Conservation (phyloP, 2,888 invertebrate genomes). For the Amaurobius ferox region DNA sequence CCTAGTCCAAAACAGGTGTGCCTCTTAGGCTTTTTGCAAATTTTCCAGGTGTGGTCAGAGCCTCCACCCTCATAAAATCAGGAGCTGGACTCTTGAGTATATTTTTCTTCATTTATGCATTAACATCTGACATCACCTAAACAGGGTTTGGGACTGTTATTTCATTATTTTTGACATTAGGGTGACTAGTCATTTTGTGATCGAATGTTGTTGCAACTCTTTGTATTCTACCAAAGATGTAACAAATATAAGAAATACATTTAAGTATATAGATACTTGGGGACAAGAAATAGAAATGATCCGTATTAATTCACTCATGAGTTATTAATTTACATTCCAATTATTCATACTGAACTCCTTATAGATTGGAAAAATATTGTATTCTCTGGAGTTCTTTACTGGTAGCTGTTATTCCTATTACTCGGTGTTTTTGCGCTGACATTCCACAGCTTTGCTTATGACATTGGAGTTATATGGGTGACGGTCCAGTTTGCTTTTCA, state of each 20-base stretch:
- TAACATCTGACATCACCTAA: conserved; percentile 62
- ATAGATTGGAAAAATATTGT: conserved; percentile 41
- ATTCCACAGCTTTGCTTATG: conserved; percentile 60
- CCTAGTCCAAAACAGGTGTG: conserved; percentile 65
- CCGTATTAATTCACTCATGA: conserved; percentile 44
- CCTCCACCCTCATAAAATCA: conserved; percentile 53
- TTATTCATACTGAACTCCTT: conserved; percentile 41
- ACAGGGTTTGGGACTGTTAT: conserved; percentile 69
- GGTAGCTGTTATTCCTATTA: conserved; percentile 66
- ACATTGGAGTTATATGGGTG: conserved; percentile 32
- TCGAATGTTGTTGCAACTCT: conserved; percentile 61
- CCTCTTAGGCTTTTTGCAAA: conserved; percentile 51
- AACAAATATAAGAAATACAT: conserved; percentile 27
- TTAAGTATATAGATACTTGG: conserved; percentile 40
- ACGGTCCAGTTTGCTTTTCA: conserved; percentile 45
- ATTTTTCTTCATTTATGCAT: conserved; percentile 67
- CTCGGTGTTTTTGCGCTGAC: conserved; percentile 60
- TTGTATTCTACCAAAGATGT: conserved; percentile 49
- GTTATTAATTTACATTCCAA: conserved; percentile 65
- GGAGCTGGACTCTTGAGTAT: conserved; percentile 72
- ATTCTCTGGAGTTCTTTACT: conserved; percentile 51
- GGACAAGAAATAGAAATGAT: conserved; percentile 29
- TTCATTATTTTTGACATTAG: conserved; percentile 64
- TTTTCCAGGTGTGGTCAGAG: conserved; percentile 59
- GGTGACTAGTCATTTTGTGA: conserved; percentile 71